phyloP scores from a whole-genome alignment of 2,797 vertebrate species.

The Aeoliscus strigatus region DNA sequence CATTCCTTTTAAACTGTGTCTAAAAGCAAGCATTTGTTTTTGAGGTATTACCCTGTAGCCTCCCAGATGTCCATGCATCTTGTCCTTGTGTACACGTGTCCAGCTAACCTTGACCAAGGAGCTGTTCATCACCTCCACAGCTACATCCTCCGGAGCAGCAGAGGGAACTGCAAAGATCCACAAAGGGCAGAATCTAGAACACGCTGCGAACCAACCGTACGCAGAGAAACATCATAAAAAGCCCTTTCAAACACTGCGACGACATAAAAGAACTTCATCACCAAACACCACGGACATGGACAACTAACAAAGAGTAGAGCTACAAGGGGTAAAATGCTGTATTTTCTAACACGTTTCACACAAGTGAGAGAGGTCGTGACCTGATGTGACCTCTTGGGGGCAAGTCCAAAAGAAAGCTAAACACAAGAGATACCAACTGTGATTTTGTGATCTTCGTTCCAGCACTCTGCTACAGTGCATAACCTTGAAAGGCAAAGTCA shows the following conservation, averaged over 20 bases:
- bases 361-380: conserved; percentile 43
- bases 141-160: conserved; percentile 81
- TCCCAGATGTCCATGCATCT: conserved; percentile 88
- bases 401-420: conserved; percentile 76
- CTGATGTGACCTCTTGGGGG: conserved; percentile 69
- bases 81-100: conserved; percentile 86
- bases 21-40: conserved; percentile 55
- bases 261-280: too few species aligned
- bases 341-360: conserved; percentile 12
- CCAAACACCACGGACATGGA: too few species aligned
- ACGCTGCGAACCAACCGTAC: conserved; percentile 3
- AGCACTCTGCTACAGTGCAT: neutral
- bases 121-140: conserved; percentile 84
- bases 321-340: neutral
- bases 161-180: conserved; percentile 82
- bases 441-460: neutral
- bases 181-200: conserved; percentile 15
- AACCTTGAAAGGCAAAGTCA: neutral
- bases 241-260: too few species aligned
- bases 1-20: conserved; percentile 61
- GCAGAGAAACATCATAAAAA: too few species aligned
- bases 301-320: conserved; percentile 8
- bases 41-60: conserved; percentile 87
- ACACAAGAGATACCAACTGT: conserved; percentile 55
- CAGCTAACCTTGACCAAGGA: conserved; percentile 86